Evolutionary conservation across 2,888 invertebrate species (phyloP).

Genomic region (Cataglyphis albicans): DNA sequence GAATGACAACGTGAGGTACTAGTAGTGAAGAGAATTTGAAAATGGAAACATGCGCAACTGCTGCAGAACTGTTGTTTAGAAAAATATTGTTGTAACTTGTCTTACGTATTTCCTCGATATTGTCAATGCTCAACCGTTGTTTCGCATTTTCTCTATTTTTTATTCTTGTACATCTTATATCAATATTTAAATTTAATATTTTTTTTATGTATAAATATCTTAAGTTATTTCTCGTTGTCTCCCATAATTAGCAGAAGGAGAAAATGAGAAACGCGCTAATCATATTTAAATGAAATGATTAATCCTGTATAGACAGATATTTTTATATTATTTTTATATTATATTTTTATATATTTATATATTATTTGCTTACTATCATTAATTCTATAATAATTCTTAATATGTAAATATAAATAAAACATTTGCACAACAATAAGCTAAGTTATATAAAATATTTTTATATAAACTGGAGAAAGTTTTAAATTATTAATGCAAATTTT

Average conservation of each 20-base stretch:
- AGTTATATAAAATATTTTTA: background rate
- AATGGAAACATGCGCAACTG: background rate
- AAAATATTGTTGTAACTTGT: background rate
- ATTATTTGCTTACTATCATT: background rate
- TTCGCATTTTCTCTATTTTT: background rate
- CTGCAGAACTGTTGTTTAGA: background rate
- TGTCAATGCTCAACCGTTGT: background rate
- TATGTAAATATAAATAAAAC: background rate
- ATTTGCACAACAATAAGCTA: background rate
- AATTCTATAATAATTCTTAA: conserved; percentile 3
- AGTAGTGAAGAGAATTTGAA: background rate
- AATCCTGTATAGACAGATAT: background rate
- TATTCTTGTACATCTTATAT: background rate
- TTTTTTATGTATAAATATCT: background rate
- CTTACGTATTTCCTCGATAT: background rate
- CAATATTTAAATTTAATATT: background rate
- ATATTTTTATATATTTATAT: background rate
- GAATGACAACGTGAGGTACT: background rate
- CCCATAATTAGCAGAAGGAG: background rate
- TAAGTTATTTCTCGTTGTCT: background rate
- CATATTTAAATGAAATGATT: background rate
- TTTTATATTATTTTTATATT: background rate
- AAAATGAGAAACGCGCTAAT: background rate
- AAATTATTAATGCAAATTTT: background rate
- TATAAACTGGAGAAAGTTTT: background rate